A percentile compares a stretch with the other conserved stretches of the same genome.
These are phyloP conservation scores for Orgyia antiqua DNA, from an alignment of 2,888 invertebrate species.

Conservation along the genomic window DNA sequence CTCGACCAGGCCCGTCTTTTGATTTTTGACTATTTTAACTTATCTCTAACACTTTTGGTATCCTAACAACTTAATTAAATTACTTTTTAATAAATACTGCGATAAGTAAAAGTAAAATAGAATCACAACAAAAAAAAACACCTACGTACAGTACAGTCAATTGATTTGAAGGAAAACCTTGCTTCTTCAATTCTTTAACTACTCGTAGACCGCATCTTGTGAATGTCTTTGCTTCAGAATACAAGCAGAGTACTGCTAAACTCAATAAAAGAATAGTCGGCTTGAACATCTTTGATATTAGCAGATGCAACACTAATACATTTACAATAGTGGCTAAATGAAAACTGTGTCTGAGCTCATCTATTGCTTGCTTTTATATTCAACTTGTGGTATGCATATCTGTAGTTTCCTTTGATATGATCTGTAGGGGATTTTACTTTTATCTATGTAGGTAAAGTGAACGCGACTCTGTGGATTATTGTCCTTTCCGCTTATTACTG, in stretches of 20 bases:
- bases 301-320: neutral
- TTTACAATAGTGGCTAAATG: neutral
- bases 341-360: conserved; percentile 1
- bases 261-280: neutral
- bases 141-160: no score
- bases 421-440: conserved; percentile 1
- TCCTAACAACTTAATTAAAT: no score
- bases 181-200: conserved; percentile 33
- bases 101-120: no score
- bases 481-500: no score
- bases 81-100: no score
- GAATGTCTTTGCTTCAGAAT: conserved; percentile 22
- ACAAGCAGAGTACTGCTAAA: conserved; percentile 2
- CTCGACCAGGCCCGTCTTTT: no score
- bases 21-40: no score
- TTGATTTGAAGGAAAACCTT: conserved; percentile 39
- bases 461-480: no score
- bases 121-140: no score
- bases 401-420: neutral
- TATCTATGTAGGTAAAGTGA: conserved; percentile 1
- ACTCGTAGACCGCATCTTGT: conserved; percentile 38
- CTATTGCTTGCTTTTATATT: neutral
- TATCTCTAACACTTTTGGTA: no score
- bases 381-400: neutral
- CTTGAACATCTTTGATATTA: conserved; percentile 3